These are phyloP conservation scores for Nomada flava DNA, from an alignment of 2,888 invertebrate species.

Conservation along the genomic window DNA sequence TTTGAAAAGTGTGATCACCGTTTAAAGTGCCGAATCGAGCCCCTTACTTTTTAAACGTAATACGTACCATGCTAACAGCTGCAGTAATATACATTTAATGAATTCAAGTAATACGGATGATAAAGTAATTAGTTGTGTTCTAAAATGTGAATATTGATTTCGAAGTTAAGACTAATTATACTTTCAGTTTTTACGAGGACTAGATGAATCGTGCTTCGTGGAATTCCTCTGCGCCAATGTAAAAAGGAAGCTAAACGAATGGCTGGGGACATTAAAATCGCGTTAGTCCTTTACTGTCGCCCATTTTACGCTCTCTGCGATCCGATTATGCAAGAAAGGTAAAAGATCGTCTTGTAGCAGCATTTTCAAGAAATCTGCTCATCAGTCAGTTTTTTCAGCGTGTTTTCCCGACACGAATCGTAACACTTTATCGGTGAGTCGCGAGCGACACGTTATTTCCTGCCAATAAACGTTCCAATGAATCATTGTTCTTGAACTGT, in stretches of 20 bases:
- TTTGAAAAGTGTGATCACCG: no score
- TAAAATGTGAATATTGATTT: no score
- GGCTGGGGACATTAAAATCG: not conserved
- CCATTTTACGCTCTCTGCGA: constrained; percentile 3
- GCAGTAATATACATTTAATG: no score
- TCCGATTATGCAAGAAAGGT: not conserved
- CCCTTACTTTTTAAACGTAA: no score
- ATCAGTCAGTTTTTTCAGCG: not conserved
- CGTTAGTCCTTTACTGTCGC: not conserved
- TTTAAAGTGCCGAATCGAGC: no score
- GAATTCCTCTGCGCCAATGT: not conserved
- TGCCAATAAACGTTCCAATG: constrained; percentile 39
- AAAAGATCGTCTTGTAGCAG: not conserved
- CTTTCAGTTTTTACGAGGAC: no score
- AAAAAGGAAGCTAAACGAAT: not conserved
- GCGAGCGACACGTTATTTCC: constrained; percentile 54
- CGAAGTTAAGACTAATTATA: no score
- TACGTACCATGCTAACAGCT: no score
- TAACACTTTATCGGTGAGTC: constrained; percentile 56
- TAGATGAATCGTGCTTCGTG: not conserved
- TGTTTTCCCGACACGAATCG: constrained; percentile 25
- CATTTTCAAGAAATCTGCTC: not conserved
- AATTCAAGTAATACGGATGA: no score
- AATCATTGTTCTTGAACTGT: constrained; percentile 44
- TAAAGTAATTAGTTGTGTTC: no score